These are phyloP conservation scores for Heliornis fulica DNA, from an alignment of 2,113 vertebrate species.

Conservation along the genomic window DNA sequence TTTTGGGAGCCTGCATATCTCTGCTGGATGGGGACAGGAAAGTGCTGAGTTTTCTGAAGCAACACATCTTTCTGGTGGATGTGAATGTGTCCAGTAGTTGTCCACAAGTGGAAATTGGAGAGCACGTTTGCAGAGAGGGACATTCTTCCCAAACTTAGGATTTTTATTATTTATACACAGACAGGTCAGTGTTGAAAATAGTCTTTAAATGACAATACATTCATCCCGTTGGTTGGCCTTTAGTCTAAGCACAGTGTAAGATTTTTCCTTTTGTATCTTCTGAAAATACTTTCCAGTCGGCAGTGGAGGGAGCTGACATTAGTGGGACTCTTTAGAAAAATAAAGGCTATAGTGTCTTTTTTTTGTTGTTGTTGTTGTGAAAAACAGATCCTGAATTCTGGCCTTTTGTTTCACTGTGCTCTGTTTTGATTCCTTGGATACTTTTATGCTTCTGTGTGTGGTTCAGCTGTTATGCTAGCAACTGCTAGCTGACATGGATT, in stretches of 20 bases:
- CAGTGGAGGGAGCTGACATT: not conserved
- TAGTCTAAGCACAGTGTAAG: not conserved
- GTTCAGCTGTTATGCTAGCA: conserved; percentile 65
- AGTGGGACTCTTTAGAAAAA: not conserved
- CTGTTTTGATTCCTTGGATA: conserved; percentile 1
- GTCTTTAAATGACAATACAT: not conserved
- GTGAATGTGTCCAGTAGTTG: not conserved
- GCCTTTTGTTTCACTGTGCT: not conserved
- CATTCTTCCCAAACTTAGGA: not conserved
- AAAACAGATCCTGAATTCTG: not conserved
- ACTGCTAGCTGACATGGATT: conserved; percentile 39
- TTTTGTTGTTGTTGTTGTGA: not conserved
- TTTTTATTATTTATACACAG: not conserved
- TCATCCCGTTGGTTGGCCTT: not conserved
- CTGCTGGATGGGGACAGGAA: not conserved
- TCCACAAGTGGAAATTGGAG: not conserved
- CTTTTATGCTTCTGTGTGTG: not conserved
- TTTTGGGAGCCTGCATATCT: not conserved
- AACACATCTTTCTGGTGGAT: not conserved
- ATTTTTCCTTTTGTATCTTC: not conserved
- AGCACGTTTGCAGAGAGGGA: not conserved
- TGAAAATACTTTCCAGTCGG: not conserved
- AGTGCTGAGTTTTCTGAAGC: not conserved
- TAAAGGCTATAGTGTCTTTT: not conserved
- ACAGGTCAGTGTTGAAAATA: not conserved